These are phyloP conservation scores for Choloepus hoffmanni DNA, from an alignment of 2,113 vertebrate genomes.

Conservation along the genomic window DNA sequence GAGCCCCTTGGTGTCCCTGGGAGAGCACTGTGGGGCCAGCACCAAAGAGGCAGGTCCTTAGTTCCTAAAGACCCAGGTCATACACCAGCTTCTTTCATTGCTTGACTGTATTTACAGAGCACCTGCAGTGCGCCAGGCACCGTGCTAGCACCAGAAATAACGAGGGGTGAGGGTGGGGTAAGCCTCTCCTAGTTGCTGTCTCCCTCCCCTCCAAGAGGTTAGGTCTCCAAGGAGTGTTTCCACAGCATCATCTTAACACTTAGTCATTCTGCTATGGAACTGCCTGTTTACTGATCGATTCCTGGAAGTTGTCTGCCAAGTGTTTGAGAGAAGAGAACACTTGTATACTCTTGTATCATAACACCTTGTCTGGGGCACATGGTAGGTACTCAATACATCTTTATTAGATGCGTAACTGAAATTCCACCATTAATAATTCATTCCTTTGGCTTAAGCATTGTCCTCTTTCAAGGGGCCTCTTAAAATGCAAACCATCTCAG, in stretches of 20 bases:
- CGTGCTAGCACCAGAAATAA: background rate
- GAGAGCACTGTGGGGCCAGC: background rate
- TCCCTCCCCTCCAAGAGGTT: background rate
- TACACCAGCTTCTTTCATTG: background rate
- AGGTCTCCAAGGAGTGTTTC: background rate
- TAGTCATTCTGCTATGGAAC: background rate
- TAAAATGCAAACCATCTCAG: background rate
- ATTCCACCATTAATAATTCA: background rate
- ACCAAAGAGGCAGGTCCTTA: background rate
- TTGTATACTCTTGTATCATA: background rate
- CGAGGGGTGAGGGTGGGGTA: too few species aligned
- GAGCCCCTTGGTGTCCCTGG: background rate
- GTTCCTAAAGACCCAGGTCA: background rate
- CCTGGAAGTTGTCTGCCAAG: background rate
- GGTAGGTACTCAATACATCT: background rate
- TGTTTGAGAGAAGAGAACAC: background rate
- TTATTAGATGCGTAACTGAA: background rate
- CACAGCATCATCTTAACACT: background rate
- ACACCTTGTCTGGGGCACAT: background rate
- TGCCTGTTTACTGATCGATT: background rate
- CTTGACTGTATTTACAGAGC: background rate
- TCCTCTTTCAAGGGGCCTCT: background rate
- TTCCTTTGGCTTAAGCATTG: background rate
- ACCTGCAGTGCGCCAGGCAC: fast-evolving
- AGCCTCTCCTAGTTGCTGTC: background rate